phyloP scores from a whole-genome alignment of 2,113 vertebrate genomes.

The Cichladusa arquata region DNA sequence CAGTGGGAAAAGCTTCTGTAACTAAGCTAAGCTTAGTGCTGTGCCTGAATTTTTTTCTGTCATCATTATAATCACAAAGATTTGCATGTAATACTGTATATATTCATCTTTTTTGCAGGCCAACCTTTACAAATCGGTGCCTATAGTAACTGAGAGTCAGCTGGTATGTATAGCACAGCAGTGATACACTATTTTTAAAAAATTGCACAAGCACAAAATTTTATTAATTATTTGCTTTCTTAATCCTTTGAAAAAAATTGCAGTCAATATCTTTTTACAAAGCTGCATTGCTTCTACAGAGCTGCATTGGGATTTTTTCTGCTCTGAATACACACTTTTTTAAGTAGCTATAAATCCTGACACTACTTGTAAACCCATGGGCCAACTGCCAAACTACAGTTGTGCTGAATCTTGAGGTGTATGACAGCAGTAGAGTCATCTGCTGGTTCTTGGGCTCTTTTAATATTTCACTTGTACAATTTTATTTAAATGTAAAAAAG shows the following conservation, averaged over 20 bases:
- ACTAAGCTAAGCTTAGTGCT: background rate
- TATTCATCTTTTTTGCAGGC: conserved; percentile 77
- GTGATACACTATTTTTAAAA: background rate
- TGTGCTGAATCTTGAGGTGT: background rate
- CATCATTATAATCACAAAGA: background rate
- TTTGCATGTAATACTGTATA: background rate
- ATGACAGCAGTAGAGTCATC: background rate
- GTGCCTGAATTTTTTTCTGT: background rate
- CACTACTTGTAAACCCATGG: background rate
- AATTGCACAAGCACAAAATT: background rate
- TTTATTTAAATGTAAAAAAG: background rate
- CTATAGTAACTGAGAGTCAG: conserved; percentile 65
- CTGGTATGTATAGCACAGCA: conserved; percentile 60
- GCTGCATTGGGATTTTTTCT: background rate
- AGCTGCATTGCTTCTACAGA: background rate
- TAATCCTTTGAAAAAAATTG: background rate
- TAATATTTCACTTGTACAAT: background rate
- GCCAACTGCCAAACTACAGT: background rate
- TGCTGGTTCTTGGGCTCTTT: background rate
- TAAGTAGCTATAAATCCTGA: background rate
- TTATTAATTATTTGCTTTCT: background rate
- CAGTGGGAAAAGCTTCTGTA: background rate
- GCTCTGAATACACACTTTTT: background rate
- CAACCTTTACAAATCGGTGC: conserved; percentile 70
- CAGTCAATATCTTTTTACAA: background rate